Conservation (phyloP, 2,888 invertebrate species). For the Dione juno region DNA sequence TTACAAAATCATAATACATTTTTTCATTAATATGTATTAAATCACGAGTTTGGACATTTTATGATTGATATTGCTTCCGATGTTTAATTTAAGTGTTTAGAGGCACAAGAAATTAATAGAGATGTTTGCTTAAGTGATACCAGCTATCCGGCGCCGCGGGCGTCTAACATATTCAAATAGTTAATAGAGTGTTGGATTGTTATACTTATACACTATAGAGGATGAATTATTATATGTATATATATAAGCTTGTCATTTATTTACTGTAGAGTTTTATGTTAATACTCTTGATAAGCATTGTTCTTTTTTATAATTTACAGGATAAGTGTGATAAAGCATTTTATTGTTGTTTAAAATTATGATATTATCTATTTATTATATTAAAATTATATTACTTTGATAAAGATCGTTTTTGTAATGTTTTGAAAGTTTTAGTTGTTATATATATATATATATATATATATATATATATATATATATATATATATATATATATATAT, state of each 20-base stretch:
- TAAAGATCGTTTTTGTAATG: neutral
- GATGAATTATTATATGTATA: constrained; percentile 38
- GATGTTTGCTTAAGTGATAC: constrained; percentile 76
- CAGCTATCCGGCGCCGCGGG: constrained; percentile 64
- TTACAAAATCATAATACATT: neutral
- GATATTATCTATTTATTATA: no score
- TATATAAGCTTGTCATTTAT: neutral
- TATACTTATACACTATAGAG: constrained; percentile 28
- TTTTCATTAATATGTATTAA: constrained; percentile 24
- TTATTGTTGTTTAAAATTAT: neutral
- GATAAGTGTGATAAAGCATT: neutral
- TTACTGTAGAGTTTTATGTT: neutral
- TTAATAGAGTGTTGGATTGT: constrained; percentile 73
- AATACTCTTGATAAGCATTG: neutral
- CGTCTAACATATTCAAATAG: constrained; percentile 61
- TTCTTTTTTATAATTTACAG: neutral
- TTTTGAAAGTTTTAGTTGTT: neutral
- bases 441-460: no score
- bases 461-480: no score
- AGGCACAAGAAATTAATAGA: constrained; percentile 72
- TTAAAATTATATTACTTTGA: neutral
- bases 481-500: no score
- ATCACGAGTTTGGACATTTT: constrained; percentile 54
- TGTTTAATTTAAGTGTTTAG: constrained; percentile 62
- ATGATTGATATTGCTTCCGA: constrained; percentile 73